These are phyloP conservation scores for Melanophora roralis DNA, from an alignment of 2,888 invertebrate genomes.

Conservation along the genomic window DNA sequence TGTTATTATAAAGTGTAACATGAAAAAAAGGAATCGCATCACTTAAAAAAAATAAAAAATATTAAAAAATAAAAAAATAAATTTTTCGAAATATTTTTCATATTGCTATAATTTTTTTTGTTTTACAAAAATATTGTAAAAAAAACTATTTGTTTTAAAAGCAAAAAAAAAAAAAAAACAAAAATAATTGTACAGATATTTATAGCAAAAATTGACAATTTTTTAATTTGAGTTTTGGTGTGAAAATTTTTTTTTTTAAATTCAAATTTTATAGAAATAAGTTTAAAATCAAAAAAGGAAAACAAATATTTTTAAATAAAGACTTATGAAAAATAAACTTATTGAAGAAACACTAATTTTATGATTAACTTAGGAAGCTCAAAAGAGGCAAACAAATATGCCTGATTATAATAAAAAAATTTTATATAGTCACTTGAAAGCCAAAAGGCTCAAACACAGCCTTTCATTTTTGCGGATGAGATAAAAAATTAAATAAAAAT, in stretches of 20 bases:
- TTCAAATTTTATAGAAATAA: conserved; percentile 26
- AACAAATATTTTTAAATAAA: too few species aligned
- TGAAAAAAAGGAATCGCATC: background rate
- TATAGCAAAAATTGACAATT: too few species aligned
- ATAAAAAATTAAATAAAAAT: too few species aligned
- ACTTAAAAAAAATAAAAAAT: background rate
- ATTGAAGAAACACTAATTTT: too few species aligned
- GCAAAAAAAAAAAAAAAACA: background rate
- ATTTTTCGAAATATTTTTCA: conserved; percentile 5
- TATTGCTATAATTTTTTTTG: background rate
- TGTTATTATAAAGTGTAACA: background rate
- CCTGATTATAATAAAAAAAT: too few species aligned
- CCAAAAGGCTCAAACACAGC: too few species aligned
- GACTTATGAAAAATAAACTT: too few species aligned
- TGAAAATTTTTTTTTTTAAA: conserved; percentile 27
- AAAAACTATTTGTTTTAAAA: conserved; percentile 22
- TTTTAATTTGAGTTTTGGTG: conserved; percentile 22
- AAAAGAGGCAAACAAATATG: too few species aligned
- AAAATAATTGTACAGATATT: too few species aligned
- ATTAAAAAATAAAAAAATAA: background rate
- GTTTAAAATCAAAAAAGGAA: background rate
- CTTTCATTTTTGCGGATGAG: too few species aligned
- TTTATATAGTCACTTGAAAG: too few species aligned
- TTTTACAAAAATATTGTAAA: background rate
- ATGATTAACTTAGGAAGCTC: too few species aligned